phyloP scores from a whole-genome alignment of 2,888 invertebrate species.

The Papilio demoleus region DNA sequence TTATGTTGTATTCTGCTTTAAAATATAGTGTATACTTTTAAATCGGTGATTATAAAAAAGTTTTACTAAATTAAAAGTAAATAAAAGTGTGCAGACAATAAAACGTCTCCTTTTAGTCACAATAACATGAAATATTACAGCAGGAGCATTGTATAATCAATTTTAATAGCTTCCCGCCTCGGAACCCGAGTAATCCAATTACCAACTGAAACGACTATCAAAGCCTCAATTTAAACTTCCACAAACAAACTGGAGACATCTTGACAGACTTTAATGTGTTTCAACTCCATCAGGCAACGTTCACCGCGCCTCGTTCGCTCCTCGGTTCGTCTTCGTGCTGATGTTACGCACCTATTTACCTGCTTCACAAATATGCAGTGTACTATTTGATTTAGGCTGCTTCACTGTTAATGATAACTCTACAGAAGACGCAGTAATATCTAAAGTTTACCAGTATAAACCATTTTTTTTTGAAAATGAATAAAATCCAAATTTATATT shows the following conservation, averaged over 20 bases:
- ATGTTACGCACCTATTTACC: not conserved
- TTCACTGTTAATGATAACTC: too few relatives aligned
- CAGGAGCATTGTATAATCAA: constrained; percentile 33
- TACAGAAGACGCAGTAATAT: too few relatives aligned
- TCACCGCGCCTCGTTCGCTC: not conserved
- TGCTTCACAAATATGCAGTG: not conserved
- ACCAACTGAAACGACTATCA: constrained; percentile 40
- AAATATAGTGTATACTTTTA: too few relatives aligned
- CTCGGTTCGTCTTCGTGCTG: not conserved
- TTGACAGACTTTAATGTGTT: constrained; percentile 40
- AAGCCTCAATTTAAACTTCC: constrained; percentile 41
- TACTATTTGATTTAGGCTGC: not conserved
- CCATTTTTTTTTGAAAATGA: too few relatives aligned
- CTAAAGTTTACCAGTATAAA: too few relatives aligned
- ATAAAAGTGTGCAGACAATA: too few relatives aligned
- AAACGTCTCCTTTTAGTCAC: not conserved
- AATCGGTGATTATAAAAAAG: too few relatives aligned
- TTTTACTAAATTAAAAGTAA: too few relatives aligned
- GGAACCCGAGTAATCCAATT: constrained; percentile 39
- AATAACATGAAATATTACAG: constrained; percentile 21
- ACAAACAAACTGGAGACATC: constrained; percentile 41
- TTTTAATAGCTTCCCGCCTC: constrained; percentile 33
- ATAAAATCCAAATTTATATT: too few relatives aligned
- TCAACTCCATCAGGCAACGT: constrained; percentile 31
- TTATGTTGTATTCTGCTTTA: too few relatives aligned